phyloP scores from a whole-genome alignment of 2,113 vertebrate genomes.

The Alethe castanea region DNA sequence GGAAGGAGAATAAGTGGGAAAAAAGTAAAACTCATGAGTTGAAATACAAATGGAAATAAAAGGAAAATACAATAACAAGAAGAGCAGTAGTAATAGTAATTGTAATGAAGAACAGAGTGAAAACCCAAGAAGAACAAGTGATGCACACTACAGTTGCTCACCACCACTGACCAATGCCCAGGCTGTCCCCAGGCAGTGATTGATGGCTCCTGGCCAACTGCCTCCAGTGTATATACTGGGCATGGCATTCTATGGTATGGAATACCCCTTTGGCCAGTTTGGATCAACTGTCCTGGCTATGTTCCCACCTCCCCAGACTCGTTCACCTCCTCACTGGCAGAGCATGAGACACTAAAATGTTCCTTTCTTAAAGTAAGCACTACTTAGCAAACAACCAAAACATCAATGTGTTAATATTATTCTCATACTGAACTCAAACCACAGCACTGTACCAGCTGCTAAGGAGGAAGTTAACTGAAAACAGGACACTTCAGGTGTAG shows the following conservation, averaged over 20 bases:
- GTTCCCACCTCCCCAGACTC: neutral
- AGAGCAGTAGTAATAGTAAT: neutral
- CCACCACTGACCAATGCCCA: neutral
- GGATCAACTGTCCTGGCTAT: neutral
- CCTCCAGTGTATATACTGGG: neutral
- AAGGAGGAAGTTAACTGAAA: neutral
- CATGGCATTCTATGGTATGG: neutral
- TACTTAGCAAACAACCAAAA: neutral
- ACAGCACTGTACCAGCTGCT: neutral
- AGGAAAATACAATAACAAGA: neutral
- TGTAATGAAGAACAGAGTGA: neutral
- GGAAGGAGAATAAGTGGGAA: neutral
- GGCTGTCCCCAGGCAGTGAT: accelerated
- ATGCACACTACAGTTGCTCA: neutral
- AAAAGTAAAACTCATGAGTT: neutral
- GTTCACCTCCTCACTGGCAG: neutral
- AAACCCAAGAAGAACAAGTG: neutral
- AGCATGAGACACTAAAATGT: neutral
- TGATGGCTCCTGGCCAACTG: neutral
- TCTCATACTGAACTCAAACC: neutral
- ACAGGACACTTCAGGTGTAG: neutral
- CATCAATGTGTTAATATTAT: neutral
- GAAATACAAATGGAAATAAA: neutral
- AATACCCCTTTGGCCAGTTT: neutral
- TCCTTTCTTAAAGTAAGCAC: neutral